Percentiles rank a stretch among this genome's conserved stretches.
These are phyloP conservation scores for Sebastes nivosus DNA, from an alignment of 2,797 vertebrate genomes.

Conservation along the genomic window DNA sequence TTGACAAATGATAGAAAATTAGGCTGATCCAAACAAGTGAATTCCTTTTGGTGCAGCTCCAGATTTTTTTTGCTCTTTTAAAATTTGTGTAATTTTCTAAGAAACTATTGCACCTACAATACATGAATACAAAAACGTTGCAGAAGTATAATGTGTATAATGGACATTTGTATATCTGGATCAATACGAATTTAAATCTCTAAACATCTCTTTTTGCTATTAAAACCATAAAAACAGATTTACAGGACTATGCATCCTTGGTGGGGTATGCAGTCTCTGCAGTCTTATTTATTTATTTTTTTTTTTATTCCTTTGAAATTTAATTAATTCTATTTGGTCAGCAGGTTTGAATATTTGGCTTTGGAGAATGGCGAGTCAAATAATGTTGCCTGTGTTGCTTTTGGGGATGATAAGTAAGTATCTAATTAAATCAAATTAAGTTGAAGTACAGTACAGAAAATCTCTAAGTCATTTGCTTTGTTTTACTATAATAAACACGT, in stretches of 20 bases:
- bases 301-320: background rate
- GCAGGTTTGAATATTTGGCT: background rate
- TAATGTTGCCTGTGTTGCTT: slow-evolving; percentile 4
- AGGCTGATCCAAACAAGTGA: no score
- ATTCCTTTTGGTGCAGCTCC: no score
- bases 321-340: background rate
- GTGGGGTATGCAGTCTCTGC: background rate
- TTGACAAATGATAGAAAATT: no score
- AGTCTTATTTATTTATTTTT: no score
- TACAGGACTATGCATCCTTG: background rate
- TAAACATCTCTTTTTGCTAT: background rate
- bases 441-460: no score
- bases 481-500: no score
- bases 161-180: background rate
- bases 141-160: background rate
- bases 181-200: background rate
- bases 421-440: background rate
- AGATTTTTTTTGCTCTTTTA: background rate
- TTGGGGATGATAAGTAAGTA: slow-evolving; percentile 29
- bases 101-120: background rate
- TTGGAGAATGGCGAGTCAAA: background rate
- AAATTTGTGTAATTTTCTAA: background rate
- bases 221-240: background rate
- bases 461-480: no score
- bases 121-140: background rate